Percentiles rank a stretch among this genome's conserved stretches.
phyloP scores from a whole-genome alignment of 2,113 vertebrate genomes.

The Gymnocephalus cernua region DNA sequence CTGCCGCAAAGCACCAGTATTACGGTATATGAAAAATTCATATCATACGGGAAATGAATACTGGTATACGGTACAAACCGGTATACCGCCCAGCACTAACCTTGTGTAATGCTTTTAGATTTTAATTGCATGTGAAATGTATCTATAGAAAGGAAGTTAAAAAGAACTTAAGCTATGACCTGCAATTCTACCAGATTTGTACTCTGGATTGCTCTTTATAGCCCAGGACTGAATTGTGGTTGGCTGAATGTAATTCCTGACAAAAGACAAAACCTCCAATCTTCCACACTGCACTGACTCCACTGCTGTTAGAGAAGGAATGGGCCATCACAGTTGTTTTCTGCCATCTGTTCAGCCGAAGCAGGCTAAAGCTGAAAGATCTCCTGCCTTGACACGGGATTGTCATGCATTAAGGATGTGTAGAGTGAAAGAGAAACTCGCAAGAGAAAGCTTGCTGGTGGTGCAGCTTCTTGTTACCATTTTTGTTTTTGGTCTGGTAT shows the following conservation, averaged over 20 bases:
- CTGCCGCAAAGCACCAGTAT: no score
- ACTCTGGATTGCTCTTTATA: no score
- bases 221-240: neutral
- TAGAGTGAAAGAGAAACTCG: neutral
- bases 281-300: neutral
- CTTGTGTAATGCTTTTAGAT: no score
- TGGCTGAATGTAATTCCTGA: neutral
- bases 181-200: no score
- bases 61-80: no score
- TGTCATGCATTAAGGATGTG: neutral
- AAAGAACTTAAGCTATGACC: no score
- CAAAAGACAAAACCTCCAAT: neutral
- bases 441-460: neutral
- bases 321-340: neutral
- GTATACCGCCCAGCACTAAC: no score
- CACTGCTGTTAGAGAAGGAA: neutral
- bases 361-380: neutral
- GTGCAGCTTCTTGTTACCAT: neutral
- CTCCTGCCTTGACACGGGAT: neutral
- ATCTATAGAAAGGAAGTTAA: no score
- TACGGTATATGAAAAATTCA: no score
- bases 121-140: no score
- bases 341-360: conserved; percentile 12
- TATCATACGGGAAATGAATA: no score
- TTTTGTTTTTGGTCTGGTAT: neutral